Evolutionary conservation across 2,888 invertebrate species (phyloP), one percentile per base, ranked within the genome.

Genomic region (Phalera bucephala): DNA sequence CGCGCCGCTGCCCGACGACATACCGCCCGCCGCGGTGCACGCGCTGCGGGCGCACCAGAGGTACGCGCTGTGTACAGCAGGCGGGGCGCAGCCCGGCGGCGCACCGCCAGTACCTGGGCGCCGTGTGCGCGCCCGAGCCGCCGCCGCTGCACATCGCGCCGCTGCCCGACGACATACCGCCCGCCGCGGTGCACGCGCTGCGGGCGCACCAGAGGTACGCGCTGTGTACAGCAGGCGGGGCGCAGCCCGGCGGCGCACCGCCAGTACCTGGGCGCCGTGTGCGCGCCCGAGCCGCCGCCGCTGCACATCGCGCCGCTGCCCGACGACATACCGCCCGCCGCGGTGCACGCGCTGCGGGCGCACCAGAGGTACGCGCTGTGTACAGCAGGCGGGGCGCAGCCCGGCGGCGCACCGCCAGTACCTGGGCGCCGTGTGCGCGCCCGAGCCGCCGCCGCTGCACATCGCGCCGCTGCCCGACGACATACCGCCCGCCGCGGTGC

Each of bases 181-280:
- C 88, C 7, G 78, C 95, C 40, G 95, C 96, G 1, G 93, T 95
- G 25, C 95, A 96, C 48, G 73, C 72, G 29, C 64, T 86, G 21
- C 38, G 72, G 6, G 45, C 54, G 0, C 80, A 81, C 22, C 85
- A 86, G 45, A 67, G 83, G 84, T 84, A 3, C 31, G 46, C 10
- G 3, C 3, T 23, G 14, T 11, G 6, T 6, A 13, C 6, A 1
- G n/a, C n/a, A 50, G 27, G 43, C 47, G 29, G 36, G 46, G 49
- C 40, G 65, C 51, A 31, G 55, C 49, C 46, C 56, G 36, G 19
- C 49, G 19, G 66, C 68, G 7, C 77, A 84, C 65, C 72, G 84
- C 32, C 93, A 97, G 88, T 98, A 94, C 86, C 91, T 99, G 36
- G 99, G 98, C 30, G 94, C 80, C 78, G 93, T 41, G 65, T 92